Evolutionary conservation across 2,797 vertebrate genomes (phyloP).

Genomic region (Neopelma chrysocephalum): DNA sequence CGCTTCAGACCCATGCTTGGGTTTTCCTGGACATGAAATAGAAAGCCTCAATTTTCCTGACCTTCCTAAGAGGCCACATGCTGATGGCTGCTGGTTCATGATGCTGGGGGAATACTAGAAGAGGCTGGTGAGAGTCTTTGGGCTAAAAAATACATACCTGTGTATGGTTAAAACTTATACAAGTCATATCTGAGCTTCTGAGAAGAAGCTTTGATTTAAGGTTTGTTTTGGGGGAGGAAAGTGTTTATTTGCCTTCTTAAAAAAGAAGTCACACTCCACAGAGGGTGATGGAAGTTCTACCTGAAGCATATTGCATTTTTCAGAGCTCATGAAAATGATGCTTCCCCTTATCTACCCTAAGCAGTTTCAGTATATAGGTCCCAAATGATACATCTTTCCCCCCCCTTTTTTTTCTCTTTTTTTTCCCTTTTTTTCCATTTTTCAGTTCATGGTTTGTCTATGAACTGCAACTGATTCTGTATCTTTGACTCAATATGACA

Average conservation of each 20-base stretch:
- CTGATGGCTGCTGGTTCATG: not conserved
- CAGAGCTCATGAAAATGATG: not conserved
- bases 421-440: not conserved
- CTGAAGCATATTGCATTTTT: constrained; percentile 25
- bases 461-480: not conserved
- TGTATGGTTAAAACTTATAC: not conserved
- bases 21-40: not conserved
- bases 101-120: not conserved
- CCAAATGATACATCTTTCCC: not conserved
- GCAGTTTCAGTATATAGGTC: not conserved
- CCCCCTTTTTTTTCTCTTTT: rapidly evolving
- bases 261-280: not conserved
- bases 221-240: not conserved
- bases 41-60: not conserved
- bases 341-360: not conserved
- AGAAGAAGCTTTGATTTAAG: not conserved
- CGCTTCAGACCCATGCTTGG: not conserved
- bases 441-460: not conserved
- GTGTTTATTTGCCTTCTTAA: not conserved
- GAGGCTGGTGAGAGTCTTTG: not conserved
- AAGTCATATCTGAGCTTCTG: not conserved
- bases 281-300: not conserved
- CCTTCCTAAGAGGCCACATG: not conserved
- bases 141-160: not conserved
- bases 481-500: not conserved